phyloP scores from a whole-genome alignment of 2,888 invertebrate genomes.

The Drosophila leonis region DNA sequence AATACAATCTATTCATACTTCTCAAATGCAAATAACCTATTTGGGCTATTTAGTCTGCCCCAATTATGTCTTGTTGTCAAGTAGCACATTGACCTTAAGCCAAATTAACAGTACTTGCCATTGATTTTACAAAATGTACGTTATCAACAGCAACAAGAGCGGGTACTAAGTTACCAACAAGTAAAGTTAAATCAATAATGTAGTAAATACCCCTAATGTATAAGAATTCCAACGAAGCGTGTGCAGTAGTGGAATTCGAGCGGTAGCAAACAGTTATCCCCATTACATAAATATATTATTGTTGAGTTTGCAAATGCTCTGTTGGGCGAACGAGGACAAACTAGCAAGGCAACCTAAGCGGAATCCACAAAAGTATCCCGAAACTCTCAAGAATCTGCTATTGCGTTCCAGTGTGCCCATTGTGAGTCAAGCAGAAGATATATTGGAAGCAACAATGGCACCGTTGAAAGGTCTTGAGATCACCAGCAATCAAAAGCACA shows the following conservation, averaged over 20 bases:
- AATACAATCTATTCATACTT: neutral
- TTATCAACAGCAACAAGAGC: slow-evolving; percentile 17
- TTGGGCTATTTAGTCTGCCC: neutral
- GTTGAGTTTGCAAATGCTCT: slow-evolving; percentile 74
- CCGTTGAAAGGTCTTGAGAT: slow-evolving; percentile 71
- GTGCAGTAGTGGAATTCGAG: slow-evolving; percentile 29
- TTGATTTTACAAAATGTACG: slow-evolving; percentile 62
- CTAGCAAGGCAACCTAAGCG: slow-evolving; percentile 74
- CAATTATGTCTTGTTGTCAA: slow-evolving; percentile 22
- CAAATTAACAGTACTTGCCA: slow-evolving; percentile 35
- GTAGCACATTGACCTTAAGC: slow-evolving; percentile 47
- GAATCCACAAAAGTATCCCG: slow-evolving; percentile 74
- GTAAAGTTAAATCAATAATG: slow-evolving; percentile 72
- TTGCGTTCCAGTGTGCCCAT: slow-evolving; percentile 84
- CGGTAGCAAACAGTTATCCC: slow-evolving; percentile 3
- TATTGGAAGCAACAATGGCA: slow-evolving; percentile 64
- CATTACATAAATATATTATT: neutral
- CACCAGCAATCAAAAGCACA: slow-evolving; percentile 73
- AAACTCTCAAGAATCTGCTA: slow-evolving; percentile 80
- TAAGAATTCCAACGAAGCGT: neutral
- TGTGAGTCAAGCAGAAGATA: slow-evolving; percentile 79
- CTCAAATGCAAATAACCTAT: neutral
- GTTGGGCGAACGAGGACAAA: slow-evolving; percentile 83
- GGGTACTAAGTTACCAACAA: slow-evolving; percentile 54
- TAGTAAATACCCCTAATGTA: neutral